These are phyloP conservation scores for Caenorhabditis macrosperma DNA, from an alignment of 2,888 invertebrate genomes.

Conservation along the genomic window DNA sequence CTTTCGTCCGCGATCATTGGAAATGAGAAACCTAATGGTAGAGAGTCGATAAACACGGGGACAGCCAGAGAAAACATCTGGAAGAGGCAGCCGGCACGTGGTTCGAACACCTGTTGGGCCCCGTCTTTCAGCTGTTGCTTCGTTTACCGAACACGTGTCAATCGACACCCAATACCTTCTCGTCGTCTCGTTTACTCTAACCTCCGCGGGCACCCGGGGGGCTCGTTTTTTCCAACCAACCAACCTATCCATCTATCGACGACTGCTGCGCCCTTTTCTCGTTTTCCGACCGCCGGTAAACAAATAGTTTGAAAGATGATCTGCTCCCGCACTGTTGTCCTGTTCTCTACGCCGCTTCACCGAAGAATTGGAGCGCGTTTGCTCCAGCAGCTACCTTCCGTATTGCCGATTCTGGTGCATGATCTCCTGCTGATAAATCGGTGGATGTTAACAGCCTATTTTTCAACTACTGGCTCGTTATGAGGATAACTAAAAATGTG, in stretches of 20 bases:
- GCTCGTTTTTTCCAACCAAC: conserved; percentile 21
- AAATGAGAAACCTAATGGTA: too few species aligned
- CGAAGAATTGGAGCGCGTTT: neutral
- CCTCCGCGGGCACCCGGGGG: neutral
- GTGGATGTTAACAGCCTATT: too few species aligned
- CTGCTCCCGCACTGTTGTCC: conserved; percentile 33
- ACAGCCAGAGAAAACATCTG: conserved; percentile 29
- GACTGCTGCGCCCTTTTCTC: conserved; percentile 28
- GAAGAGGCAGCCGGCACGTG: conserved; percentile 16
- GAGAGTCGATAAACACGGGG: neutral
- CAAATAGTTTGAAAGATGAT: conserved; percentile 51
- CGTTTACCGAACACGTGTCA: conserved; percentile 39
- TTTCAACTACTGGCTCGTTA: too few species aligned
- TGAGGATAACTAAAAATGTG: conserved; percentile 18
- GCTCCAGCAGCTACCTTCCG: too few species aligned
- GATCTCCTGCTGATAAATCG: too few species aligned
- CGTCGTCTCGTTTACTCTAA: conserved; percentile 18
- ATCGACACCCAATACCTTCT: neutral
- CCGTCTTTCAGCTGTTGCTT: conserved; percentile 38
- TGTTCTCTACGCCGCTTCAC: conserved; percentile 5
- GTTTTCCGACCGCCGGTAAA: conserved; percentile 36
- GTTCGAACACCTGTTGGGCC: conserved; percentile 33
- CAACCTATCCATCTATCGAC: conserved; percentile 42
- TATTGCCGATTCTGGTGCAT: too few species aligned
- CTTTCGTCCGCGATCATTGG: too few species aligned